Base-by-base conservation (phyloP, 2,113 vertebrate species). In the Proterorhinus semilunaris region DNA sequence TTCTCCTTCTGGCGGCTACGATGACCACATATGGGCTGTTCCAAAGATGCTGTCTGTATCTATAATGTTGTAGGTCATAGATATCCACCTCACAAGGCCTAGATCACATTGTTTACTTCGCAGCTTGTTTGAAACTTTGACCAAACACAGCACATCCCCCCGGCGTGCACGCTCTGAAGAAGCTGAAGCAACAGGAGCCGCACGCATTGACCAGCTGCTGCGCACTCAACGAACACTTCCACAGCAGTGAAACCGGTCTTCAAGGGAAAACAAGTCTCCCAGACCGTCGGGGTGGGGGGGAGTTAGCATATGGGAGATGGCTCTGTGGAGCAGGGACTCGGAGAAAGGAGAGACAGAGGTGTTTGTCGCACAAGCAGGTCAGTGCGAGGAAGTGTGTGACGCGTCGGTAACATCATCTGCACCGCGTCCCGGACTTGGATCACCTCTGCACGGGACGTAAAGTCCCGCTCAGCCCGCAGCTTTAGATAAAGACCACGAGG, bases 181-280 rank as follows among this genome's bases (percentile, higher is more conserved):
- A 76, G 21, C 21, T 21, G 21, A 21, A 21, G 21, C 54, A 82
- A 83, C 49, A 55, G 61, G 61, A 88, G 46, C 72, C 68, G 54
- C 36, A 43, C 82, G 72, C 65, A 69, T 79, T 83, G 62, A 83
- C 73, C 90, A 90, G 87, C 88, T 91, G 89, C 65, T 84, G 75
- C 79, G 44, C 68, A 68, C 69, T 66, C 66, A 71, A 46, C 47
- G 45, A 78, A 80, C 64, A 63, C 2, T 2, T 9, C 2, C 52
- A 8, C 4, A 62, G 51, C 11, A 78, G 63, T 70, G 53, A 64
- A 2, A 46, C 13, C 42, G 8, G 17, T 75, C 74, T 36, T 72
- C 63, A 51, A 51, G 47, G 74, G 80, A 81, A 62, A 74, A 69
- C 42, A 70, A 79, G 17, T 49, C 50, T 27, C 52, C 57, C 42